Base-by-base conservation (phyloP, 2,888 invertebrate genomes). In the Nezara viridula region DNA sequence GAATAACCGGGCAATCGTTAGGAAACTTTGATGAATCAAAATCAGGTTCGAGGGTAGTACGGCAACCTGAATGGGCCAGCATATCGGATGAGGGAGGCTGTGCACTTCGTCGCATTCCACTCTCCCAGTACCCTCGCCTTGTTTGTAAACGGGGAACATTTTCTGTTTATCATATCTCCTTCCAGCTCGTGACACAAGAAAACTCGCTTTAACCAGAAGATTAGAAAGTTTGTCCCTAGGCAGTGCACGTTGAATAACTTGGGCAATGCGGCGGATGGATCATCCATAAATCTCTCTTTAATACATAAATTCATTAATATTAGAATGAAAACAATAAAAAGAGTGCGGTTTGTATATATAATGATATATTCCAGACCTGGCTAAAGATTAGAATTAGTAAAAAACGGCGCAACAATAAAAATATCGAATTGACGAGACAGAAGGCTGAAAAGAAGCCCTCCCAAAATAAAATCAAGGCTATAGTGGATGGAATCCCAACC, bases 11-110 rank as follows among this genome's bases (percentile, higher is more conserved):
- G 27, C n/a, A 27, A 27, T 27, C 66, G 32, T 73, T 73, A 37
- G 16, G 66, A 73, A 73, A 73, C 66, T 37, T 73, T 73, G 19
- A 73, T 73, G 66, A 73, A 73, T 73, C 66, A 24, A 73, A 73
- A 73, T 73, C 27, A 27, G 60, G 60, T 60, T 60, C 1, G 32
- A 37, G 21, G 66, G 19, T 73, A 10, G 66, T 3, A 2, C 6
- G 9, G 27, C 66, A 37, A 73, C 32, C 21, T 73, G 6, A 60
- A 60, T 27, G 55, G 55, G 27, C 60, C 5, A 27, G 19, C 24
- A n/a, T 10, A 32, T 12, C 2, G 66, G 66, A 21, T 37, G 0
- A 27, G 16, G 66, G 0, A 27, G 16, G 66, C 66, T 19, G 66
- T 66, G 44, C 44, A 44, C 44, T 10, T 73, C 27, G 66, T 73